Evolutionary conservation across 2,113 vertebrate species (phyloP).

Genomic region (Pao palembangensis): DNA sequence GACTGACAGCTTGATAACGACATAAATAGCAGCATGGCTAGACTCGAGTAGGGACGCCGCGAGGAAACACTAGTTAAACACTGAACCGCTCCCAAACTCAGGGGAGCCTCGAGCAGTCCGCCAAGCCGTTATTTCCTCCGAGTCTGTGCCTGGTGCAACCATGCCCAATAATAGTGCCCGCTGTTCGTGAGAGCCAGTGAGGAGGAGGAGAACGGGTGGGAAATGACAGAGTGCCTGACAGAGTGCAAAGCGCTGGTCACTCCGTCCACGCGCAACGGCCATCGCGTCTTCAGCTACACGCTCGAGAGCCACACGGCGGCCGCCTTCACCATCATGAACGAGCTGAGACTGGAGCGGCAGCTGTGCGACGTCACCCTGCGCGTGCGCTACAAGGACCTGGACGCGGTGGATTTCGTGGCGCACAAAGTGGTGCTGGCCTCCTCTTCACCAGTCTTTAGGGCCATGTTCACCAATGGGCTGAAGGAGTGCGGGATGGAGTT

Average conservation of each 20-base stretch:
- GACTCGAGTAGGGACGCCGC: conserved; percentile 25
- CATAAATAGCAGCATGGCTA: conserved; percentile 32
- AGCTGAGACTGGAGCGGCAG: conserved; percentile 83
- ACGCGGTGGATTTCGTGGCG: conserved; percentile 83
- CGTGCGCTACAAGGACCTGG: conserved; percentile 80
- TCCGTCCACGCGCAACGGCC: conserved; percentile 84
- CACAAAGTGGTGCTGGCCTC: conserved; percentile 92
- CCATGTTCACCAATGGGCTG: conserved; percentile 93
- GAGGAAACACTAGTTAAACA: conserved; percentile 21
- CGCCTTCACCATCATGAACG: conserved; percentile 91
- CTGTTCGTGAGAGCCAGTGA: conserved; percentile 48
- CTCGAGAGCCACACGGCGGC: conserved; percentile 88
- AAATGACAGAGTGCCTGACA: conserved; percentile 75
- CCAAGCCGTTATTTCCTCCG: conserved; percentile 20
- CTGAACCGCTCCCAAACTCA: conserved; percentile 8
- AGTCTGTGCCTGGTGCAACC: conserved; percentile 53
- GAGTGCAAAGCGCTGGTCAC: conserved; percentile 91
- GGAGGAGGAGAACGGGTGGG: conserved; percentile 51
- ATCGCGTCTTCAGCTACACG: conserved; percentile 87
- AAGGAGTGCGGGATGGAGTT: conserved; percentile 89
- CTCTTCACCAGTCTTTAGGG: conserved; percentile 88
- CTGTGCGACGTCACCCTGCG: conserved; percentile 90
- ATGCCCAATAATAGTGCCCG: conserved; percentile 48
- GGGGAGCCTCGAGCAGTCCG: not conserved
- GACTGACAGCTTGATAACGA: conserved; percentile 25